A percentile compares a stretch with the other conserved stretches of the same genome.
These are phyloP conservation scores for Patagioenas fasciata DNA, from an alignment of 2,113 vertebrate genomes.

Conservation along the genomic window DNA sequence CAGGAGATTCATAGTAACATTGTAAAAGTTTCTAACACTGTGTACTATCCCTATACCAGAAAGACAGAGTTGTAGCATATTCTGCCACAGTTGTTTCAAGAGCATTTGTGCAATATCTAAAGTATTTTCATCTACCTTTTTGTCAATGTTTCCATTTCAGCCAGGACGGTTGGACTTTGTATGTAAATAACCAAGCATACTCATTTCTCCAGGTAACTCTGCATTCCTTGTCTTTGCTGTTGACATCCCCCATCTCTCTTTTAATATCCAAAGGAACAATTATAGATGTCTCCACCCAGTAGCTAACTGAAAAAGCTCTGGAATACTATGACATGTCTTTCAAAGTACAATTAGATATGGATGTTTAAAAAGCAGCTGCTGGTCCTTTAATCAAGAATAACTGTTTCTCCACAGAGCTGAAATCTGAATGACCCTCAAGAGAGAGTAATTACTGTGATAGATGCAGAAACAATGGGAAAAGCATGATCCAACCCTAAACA, in stretches of 20 bases:
- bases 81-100: not conserved
- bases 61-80: not conserved
- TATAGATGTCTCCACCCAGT: not conserved
- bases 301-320: not conserved
- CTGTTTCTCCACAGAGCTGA: not conserved
- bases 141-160: not conserved
- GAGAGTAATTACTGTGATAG: not conserved
- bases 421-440: not conserved
- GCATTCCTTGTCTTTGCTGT: not conserved
- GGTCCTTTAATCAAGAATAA: not conserved
- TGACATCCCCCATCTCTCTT: not conserved
- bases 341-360: not conserved
- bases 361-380: not conserved
- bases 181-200: not conserved
- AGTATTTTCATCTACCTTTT: not conserved
- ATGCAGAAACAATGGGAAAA: not conserved
- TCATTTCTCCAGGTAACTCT: not conserved
- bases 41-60: not conserved
- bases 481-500: not conserved
- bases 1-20: not conserved
- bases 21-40: not conserved
- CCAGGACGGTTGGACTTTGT: not conserved
- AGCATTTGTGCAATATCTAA: not conserved
- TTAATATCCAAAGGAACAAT: not conserved
- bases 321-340: not conserved